Base-by-base conservation (phyloP, 1,140 invertebrate species). In the Drosophila triauraria region DNA sequence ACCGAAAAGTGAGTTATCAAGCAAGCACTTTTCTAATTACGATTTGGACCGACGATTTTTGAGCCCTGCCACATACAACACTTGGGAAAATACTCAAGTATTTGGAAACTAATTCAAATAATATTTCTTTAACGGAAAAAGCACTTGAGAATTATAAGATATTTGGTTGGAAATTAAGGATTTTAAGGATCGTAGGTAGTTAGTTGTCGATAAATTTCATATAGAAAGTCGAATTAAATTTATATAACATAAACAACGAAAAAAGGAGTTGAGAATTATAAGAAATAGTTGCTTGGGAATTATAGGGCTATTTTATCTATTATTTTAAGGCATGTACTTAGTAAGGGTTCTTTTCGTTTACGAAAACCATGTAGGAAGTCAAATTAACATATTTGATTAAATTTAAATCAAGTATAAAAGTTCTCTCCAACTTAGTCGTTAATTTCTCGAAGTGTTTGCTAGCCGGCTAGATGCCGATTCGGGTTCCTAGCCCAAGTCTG, bases 21-120 rank as follows among this genome's bases (percentile, higher is more conserved):
- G 80, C 81, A 71, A 90, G 84, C 84, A 87, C 84, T 87, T 87
- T 87, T 90, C 84, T 87, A 87, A 87, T 87, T 87, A 87, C 84
- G 62, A 78, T 77, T 80, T 88, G 25, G 80, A 51, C 58, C 63
- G 32, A 69, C 43, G 63, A 56, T 59, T 75, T 72, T 54, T 32
- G 38, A 67, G 30, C 43, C 17, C 12, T 20, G 60, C 35, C 30
- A 17, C 27, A 50, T 20, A 3, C 1, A 1, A 40, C 48, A 70
- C 67, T 70, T 2, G n/a, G 2, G 30, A 12, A 70, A 53, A 70
- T 53, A 9, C 4, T 38, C 10, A 15, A 13, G 15, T 9, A 4
- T 8, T 15, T 44, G 0, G 9, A 3, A 23, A 20, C 17, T 20
- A 20, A 8, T 27, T 48, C 9, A 2, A 4, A 27, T 5, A 27